A percentile compares a stretch with the other conserved stretches of the same genome.
These are phyloP conservation scores for Chloroceryle inda DNA, from an alignment of 2,797 vertebrate genomes.

Conservation along the genomic window DNA sequence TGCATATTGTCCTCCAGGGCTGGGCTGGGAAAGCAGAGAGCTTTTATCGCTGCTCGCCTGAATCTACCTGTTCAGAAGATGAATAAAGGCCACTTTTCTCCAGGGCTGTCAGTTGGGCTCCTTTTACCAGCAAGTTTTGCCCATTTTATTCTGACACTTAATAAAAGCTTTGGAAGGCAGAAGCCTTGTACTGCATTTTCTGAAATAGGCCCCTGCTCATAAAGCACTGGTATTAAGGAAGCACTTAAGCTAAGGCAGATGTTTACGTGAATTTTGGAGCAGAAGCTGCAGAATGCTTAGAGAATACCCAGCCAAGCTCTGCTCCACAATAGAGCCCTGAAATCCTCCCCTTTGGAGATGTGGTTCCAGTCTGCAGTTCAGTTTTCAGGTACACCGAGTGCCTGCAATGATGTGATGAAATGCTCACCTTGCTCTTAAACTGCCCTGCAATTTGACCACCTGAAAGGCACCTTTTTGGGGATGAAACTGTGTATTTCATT, in stretches of 20 bases:
- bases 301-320: neutral
- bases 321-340: neutral
- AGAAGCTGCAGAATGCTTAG: neutral
- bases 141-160: constrained; percentile 14
- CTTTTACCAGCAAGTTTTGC: neutral
- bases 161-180: constrained; percentile 18
- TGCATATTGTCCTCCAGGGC: neutral
- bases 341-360: neutral
- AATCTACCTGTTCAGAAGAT: neutral
- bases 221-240: neutral
- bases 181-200: neutral
- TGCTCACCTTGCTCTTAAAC: neutral
- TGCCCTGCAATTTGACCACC: neutral
- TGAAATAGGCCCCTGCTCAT: neutral
- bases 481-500: accelerated
- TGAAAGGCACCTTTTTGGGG: neutral
- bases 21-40: neutral
- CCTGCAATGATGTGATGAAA: neutral
- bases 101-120: neutral
- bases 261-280: neutral
- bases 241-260: constrained; percentile 23
- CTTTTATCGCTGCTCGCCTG: neutral
- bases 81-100: constrained; percentile 3
- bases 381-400: neutral
- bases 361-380: neutral